A percentile compares a stretch with the other conserved stretches of the same genome.
phyloP scores from a whole-genome alignment of 2,888 invertebrate species.

The Belgica antarctica region DNA sequence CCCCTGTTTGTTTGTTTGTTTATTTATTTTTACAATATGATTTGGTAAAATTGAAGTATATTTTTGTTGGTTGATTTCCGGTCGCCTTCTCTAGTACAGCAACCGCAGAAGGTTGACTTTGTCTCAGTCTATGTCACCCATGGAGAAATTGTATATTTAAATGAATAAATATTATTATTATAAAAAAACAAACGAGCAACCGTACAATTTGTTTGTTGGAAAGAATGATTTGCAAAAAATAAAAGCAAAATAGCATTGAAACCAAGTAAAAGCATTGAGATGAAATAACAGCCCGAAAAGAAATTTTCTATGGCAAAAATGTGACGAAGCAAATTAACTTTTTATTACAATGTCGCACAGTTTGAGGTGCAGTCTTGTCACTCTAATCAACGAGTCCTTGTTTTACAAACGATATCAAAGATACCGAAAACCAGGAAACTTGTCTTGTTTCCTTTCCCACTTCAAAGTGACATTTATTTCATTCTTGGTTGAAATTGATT shows the following conservation, averaged over 20 bases:
- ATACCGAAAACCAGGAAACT: too few relatives aligned
- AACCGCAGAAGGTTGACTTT: constrained; percentile 73
- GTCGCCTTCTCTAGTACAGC: constrained; percentile 82
- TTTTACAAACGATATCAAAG: too few relatives aligned
- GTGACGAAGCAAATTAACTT: background rate
- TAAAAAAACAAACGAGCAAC: constrained; percentile 12
- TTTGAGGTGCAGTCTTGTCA: constrained; percentile 6
- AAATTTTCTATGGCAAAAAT: background rate
- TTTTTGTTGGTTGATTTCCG: constrained; percentile 57
- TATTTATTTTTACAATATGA: constrained; percentile 48
- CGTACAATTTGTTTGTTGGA: constrained; percentile 36
- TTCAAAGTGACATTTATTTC: background rate
- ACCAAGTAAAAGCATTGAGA: constrained; percentile 20
- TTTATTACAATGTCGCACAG: background rate
- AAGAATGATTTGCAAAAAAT: constrained; percentile 40
- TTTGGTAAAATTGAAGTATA: constrained; percentile 49
- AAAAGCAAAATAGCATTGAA: constrained; percentile 31
- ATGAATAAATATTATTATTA: constrained; percentile 37
- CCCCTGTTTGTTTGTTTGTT: constrained; percentile 48
- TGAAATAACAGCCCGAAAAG: background rate
- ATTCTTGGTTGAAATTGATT: constrained; percentile 35
- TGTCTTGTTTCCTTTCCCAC: too few relatives aligned
- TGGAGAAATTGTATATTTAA: constrained; percentile 45
- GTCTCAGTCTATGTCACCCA: constrained; percentile 47
- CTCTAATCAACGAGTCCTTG: constrained; percentile 5